phyloP scores from a whole-genome alignment of 2,113 vertebrate genomes.

The Danionella cerebrum region DNA sequence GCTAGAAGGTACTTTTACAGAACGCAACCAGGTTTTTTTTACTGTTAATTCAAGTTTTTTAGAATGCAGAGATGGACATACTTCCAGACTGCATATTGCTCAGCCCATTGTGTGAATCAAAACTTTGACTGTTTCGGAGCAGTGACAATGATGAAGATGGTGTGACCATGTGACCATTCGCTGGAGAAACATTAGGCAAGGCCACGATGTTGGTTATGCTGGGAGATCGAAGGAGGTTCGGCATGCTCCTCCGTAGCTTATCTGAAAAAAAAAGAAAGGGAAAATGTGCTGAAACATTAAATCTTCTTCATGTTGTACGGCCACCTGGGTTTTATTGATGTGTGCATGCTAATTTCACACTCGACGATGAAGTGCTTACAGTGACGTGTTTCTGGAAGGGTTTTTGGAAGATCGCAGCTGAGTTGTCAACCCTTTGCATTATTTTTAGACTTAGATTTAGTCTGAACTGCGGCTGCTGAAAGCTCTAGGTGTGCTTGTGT shows the following conservation, averaged over 20 bases:
- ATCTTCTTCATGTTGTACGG: too few species aligned
- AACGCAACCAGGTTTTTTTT: too few species aligned
- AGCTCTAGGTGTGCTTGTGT: background rate
- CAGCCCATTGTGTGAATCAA: constrained; percentile 86
- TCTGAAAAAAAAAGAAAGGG: constrained; percentile 58
- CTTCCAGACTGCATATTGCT: constrained; percentile 85
- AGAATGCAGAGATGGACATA: constrained; percentile 56
- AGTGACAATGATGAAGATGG: constrained; percentile 69
- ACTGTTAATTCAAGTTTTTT: too few species aligned
- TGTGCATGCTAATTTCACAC: too few species aligned
- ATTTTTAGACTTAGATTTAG: too few species aligned
- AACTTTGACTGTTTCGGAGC: constrained; percentile 90
- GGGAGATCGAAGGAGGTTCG: constrained; percentile 77
- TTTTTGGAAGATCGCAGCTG: too few species aligned
- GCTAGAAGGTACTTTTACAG: too few species aligned
- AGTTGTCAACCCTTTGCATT: too few species aligned
- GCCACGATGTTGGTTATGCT: constrained; percentile 90
- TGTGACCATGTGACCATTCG: constrained; percentile 58
- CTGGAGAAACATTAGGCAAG: constrained; percentile 69
- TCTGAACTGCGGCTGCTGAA: background rate
- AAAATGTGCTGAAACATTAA: background rate
- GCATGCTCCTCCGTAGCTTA: constrained; percentile 94
- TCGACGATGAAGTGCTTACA: too few species aligned
- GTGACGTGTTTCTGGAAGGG: too few species aligned
- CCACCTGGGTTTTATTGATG: too few species aligned